These are phyloP conservation scores for Dascyllus trimaculatus DNA, from an alignment of 2,113 vertebrate species.

Conservation along the genomic window DNA sequence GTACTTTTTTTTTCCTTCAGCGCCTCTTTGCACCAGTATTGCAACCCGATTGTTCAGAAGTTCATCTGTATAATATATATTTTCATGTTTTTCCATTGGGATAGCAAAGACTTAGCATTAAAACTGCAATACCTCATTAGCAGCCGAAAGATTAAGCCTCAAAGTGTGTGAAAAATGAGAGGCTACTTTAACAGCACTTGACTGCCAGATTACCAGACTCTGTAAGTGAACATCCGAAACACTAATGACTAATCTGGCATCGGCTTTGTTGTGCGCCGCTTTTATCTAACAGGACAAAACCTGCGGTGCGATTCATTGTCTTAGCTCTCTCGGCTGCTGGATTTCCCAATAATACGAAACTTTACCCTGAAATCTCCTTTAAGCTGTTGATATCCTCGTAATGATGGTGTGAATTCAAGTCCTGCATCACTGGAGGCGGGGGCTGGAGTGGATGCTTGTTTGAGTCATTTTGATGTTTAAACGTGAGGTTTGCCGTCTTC, in stretches of 20 bases:
- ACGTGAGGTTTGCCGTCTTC: not conserved
- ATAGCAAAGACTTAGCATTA: conserved; percentile 48
- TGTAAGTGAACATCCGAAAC: conserved; percentile 29
- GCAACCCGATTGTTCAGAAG: conserved; percentile 52
- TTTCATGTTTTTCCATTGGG: conserved; percentile 58
- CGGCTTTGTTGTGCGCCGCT: conserved; percentile 21
- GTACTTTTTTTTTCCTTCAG: conserved; percentile 40
- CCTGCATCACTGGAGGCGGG: not conserved
- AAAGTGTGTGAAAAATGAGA: conserved; percentile 69
- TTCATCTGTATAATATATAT: conserved; percentile 15
- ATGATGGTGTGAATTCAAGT: conserved; percentile 12
- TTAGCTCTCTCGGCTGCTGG: conserved; percentile 11
- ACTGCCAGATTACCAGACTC: conserved; percentile 49
- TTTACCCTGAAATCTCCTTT: conserved; percentile 37
- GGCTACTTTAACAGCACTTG: conserved; percentile 42
- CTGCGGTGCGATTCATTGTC: not conserved
- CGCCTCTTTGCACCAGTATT: conserved; percentile 43
- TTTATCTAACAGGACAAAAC: conserved; percentile 38
- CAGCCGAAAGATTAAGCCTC: conserved; percentile 64
- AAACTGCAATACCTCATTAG: conserved; percentile 72
- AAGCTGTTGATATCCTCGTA: conserved; percentile 28
- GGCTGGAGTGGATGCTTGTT: not conserved
- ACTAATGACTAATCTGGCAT: conserved; percentile 33
- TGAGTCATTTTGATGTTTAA: not conserved
- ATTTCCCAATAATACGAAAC: conserved; percentile 39